A percentile compares a stretch with the other conserved stretches of the same genome.
These are phyloP conservation scores for Muscicapa striata DNA, from an alignment of 2,797 vertebrate species.

Conservation along the genomic window DNA sequence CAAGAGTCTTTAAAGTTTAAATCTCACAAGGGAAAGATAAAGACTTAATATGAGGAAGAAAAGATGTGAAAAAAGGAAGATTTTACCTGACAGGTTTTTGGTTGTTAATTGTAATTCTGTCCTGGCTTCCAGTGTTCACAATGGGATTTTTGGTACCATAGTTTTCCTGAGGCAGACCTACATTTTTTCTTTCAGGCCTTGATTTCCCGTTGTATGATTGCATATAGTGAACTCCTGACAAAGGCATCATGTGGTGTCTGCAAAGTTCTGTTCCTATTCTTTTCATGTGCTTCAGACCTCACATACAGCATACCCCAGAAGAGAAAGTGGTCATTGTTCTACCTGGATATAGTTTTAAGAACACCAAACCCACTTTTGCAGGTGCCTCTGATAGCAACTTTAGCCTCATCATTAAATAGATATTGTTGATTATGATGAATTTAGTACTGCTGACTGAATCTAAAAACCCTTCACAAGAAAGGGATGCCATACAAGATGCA, in stretches of 20 bases:
- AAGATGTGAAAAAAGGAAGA: background rate
- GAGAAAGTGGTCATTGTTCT: background rate
- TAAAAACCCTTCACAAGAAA: background rate
- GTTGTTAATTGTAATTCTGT: background rate
- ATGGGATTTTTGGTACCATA: background rate
- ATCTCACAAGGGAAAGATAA: conserved; percentile 52
- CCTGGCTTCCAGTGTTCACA: background rate
- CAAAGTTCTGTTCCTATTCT: background rate
- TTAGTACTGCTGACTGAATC: background rate
- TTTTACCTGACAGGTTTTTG: background rate
- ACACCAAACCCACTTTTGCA: background rate
- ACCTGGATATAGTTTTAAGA: background rate
- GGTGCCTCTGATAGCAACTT: background rate
- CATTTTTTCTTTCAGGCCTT: background rate
- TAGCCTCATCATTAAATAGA: background rate
- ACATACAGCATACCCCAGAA: background rate
- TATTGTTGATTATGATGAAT: background rate
- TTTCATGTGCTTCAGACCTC: background rate
- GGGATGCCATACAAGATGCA: accelerated
- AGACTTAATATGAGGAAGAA: background rate
- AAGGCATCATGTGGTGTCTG: background rate
- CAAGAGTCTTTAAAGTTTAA: conserved; percentile 53
- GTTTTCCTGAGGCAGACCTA: background rate
- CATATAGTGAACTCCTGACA: background rate
- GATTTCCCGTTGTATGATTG: background rate